Base-by-base conservation (phyloP, 1,140 invertebrate genomes). In the Varroa destructor region DNA sequence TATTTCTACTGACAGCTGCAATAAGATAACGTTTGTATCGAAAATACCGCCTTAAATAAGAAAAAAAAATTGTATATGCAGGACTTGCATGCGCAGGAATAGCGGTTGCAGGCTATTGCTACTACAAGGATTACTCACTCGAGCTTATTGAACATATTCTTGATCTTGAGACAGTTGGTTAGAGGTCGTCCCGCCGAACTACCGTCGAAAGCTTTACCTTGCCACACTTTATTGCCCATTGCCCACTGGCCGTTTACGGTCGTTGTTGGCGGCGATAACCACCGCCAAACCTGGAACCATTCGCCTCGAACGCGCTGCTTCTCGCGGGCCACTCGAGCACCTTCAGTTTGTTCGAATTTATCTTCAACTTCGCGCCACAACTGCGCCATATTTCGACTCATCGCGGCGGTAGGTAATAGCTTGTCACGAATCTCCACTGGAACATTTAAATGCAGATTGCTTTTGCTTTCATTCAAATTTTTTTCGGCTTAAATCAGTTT, bases 341-440 rank as follows among this genome's bases (percentile, higher is more conserved):
- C 46, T 40, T 67, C 61, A 12, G 61, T 67, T 14, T 40, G 10
- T 8, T 67, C 61, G 8, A 67, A 40, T 37, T n/a, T 40, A 2
- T 1, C 61, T 40, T 67, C 61, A 37, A 40, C 61, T 46, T 67
- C 61, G 10, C 40, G 10, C 61, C 61, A 67, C 37, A 67, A 40
- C 37, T 67, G 61, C 2, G 40, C 46, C 61, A 37, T 37, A 1
- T 67, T 1, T 46, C 46, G 40, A 46, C 40, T 67, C 12, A 12
- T 40, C 12, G 61, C 61, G 4, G 61, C 61, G 12, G 40, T 67
- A 2, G 61, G 61, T 14, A 67, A 46, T 2, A 67, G 61, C 36
- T 67, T 67, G 61, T 67, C 61, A 37, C 61, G 61, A 37, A 67
- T 67, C 36, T 67, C 61, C 61, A 67, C 61, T 67, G 61, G 40